These are phyloP conservation scores for Sceloporus tristichus DNA, from an alignment of 2,113 vertebrate genomes.

Conservation along the genomic window DNA sequence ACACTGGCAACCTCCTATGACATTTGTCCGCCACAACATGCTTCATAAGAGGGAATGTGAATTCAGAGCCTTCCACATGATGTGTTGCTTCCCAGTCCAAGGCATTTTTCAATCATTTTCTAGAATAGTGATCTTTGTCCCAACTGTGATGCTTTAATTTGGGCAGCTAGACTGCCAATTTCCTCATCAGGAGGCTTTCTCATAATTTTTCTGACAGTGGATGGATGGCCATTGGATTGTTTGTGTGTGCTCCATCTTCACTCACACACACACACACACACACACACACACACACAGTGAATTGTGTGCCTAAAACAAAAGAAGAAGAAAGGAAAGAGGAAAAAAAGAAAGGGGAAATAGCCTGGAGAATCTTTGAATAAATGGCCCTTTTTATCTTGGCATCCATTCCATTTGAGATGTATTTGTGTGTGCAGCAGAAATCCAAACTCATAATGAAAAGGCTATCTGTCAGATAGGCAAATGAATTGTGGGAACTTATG, in stretches of 20 bases:
- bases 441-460: constrained; percentile 5
- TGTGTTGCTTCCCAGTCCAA: neutral
- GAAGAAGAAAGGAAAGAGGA: neutral
- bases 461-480: neutral
- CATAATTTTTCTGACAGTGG: constrained; percentile 13
- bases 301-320: neutral
- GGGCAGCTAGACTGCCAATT: neutral
- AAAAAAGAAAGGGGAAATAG: neutral
- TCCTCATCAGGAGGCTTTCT: neutral
- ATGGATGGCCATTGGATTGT: neutral
- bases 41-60: neutral
- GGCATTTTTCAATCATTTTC: constrained; percentile 10
- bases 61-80: neutral
- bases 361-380: neutral
- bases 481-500: neutral
- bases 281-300: neutral
- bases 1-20: constrained; percentile 22
- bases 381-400: neutral
- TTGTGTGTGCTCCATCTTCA: neutral
- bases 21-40: neutral
- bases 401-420: constrained; percentile 4
- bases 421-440: neutral
- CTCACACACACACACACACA: neutral
- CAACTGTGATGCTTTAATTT: neutral
- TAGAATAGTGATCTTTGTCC: neutral